Conservation (phyloP, 1,140 invertebrate genomes). For the Drosophila insularis region DNA sequence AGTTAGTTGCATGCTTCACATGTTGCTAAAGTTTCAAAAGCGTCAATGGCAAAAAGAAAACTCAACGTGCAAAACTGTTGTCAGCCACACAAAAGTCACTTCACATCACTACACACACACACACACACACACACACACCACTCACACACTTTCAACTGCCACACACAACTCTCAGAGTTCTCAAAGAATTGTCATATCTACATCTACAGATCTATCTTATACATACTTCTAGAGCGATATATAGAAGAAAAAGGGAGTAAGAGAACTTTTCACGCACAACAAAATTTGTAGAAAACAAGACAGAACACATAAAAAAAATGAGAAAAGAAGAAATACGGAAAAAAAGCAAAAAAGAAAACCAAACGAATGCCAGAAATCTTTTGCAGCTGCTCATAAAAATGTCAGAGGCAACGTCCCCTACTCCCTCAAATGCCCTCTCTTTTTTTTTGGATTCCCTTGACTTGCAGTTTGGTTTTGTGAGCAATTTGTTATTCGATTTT, state of each 20-base stretch:
- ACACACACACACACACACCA: not conserved
- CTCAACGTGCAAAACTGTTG: slow-evolving; percentile 20
- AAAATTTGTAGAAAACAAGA: slow-evolving; percentile 69
- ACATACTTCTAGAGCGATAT: not conserved
- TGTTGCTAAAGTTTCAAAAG: slow-evolving; percentile 13
- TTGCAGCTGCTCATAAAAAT: slow-evolving; percentile 77
- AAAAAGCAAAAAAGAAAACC: slow-evolving; percentile 14
- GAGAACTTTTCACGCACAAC: slow-evolving; percentile 67
- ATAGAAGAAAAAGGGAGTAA: not conserved
- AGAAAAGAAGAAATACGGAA: not conserved
- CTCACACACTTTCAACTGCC: not conserved
- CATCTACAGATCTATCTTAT: slow-evolving; percentile 26
- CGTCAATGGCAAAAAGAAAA: not conserved
- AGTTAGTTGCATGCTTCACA: slow-evolving; percentile 6
- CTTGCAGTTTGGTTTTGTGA: slow-evolving; percentile 55
- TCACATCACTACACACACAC: slow-evolving; percentile 35
- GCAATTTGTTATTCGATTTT: slow-evolving; percentile 77
- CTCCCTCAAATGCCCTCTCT: not conserved
- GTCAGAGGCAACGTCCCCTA: slow-evolving; percentile 34
- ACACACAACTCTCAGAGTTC: slow-evolving; percentile 32
- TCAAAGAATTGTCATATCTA: slow-evolving; percentile 43
- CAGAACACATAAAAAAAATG: slow-evolving; percentile 21
- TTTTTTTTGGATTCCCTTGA: not conserved
- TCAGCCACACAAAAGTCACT: slow-evolving; percentile 28
- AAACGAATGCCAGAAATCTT: slow-evolving; percentile 61